Conservation (phyloP, 2,113 vertebrate genomes). For the Nyctibius bracteatus region DNA sequence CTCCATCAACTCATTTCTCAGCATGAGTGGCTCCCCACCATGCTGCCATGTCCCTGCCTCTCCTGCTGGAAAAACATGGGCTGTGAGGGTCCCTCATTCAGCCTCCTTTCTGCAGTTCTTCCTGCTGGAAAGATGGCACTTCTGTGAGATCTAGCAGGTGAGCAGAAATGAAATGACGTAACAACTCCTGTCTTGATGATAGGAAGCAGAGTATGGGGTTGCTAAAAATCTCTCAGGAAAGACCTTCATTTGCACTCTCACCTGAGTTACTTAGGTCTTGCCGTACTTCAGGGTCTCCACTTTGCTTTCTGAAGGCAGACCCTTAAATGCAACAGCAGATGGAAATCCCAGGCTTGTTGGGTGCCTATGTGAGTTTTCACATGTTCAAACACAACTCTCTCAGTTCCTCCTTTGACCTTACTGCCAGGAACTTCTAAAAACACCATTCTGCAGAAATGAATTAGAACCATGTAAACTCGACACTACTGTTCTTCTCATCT, state of each 20-base stretch:
- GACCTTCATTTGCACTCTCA: not conserved
- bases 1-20: not conserved
- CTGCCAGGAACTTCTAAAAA: not conserved
- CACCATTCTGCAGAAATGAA: not conserved
- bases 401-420: not conserved
- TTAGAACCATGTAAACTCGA: not conserved
- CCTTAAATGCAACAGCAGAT: not conserved
- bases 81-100: not conserved
- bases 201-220: not conserved
- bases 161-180: not conserved
- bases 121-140: not conserved
- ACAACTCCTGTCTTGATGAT: not conserved
- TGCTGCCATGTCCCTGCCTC: not conserved
- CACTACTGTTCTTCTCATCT: not conserved
- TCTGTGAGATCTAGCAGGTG: not conserved
- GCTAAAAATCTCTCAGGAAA: not conserved
- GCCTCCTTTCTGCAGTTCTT: not conserved
- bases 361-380: not conserved
- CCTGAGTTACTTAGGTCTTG: not conserved
- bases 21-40: fast-evolving
- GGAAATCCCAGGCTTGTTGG: not conserved
- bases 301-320: not conserved
- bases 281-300: not conserved
- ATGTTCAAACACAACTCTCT: not conserved
- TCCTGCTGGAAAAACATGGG: not conserved